Conservation (phyloP, 2,888 invertebrate genomes). For the Altica lythri region DNA sequence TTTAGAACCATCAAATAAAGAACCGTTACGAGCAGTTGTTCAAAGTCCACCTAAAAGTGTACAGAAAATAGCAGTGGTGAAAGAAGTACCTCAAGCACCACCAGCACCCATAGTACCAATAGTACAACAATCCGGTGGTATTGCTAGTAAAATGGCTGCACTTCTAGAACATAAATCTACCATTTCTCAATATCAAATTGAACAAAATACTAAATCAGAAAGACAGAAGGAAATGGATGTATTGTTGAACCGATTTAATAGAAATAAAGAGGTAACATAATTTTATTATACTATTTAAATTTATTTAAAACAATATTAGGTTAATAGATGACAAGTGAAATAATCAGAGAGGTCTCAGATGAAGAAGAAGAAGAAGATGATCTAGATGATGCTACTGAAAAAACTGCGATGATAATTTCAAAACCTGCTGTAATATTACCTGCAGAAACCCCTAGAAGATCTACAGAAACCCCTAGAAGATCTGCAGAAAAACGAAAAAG, state of each 20-base stretch:
- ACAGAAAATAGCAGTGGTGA: too few relatives aligned
- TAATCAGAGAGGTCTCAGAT: constrained; percentile 43
- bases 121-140: constrained; percentile 61
- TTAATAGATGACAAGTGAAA: too few relatives aligned
- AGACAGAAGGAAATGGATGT: constrained; percentile 79
- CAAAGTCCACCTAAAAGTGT: constrained; percentile 22
- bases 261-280: constrained; percentile 61
- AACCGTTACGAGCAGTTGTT: constrained; percentile 6
- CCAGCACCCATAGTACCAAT: too few relatives aligned
- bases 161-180: constrained; percentile 50
- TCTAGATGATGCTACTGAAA: constrained; percentile 45
- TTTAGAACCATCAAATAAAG: constrained; percentile 7
- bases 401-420: constrained; percentile 48
- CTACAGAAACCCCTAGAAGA: constrained; percentile 29
- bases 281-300: neutral
- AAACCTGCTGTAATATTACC: constrained; percentile 35
- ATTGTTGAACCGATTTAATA: constrained; percentile 75
- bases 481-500: constrained; percentile 47
- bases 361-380: constrained; percentile 47
- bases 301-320: neutral
- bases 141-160: constrained; percentile 67
- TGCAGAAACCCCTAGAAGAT: too few relatives aligned
- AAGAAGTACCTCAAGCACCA: too few relatives aligned
- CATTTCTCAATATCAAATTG: constrained; percentile 68
- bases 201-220: constrained; percentile 68